Evolutionary conservation across 2,797 vertebrate genomes (phyloP), one percentile per base, ranked within the genome.

Genomic region (Tenualosa ilisha): DNA sequence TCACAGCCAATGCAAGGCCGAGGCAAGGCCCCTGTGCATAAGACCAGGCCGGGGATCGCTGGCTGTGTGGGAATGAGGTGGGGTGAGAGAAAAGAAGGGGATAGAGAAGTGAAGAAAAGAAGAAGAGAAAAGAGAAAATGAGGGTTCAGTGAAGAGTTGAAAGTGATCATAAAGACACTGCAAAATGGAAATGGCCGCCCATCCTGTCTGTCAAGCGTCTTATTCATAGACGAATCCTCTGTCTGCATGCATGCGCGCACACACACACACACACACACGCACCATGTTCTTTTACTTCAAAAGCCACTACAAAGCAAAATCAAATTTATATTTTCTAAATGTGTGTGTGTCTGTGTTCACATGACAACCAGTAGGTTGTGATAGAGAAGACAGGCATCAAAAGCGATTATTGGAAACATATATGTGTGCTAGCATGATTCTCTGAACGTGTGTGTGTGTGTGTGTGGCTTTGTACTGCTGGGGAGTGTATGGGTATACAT

Each of bases 1-100:
- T 92, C 88, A 89, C 50, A 84, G 79, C 75, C 53, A 26, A 24
- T 37, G 13, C 43, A 75, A 50, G 24, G 49, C 82, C 24, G 85
- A 82, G 17, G 50, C 46, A 31, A 49, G 20, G 56, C 65, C 65
- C 65, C 26, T 6, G 31, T 31, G 65, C 65, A 72, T 72, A 15
- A 72, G 26, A 72, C 65, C 65, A 3, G 31, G 65, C 65, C 26
- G 31, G 13, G 31, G 65, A 72, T 72, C 65, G 15, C 31, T 72
- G 13, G 12, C 65, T 37, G 26, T 72, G 26, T 72, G 26, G 31
- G 65, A 72, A 72, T 72, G 65, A 68, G 26, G 26, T 72, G 26
- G 11, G 26, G 26, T 37, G 26, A 72, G 65, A 37, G 40, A 68
- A 72, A 72, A n/a, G 6, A 68, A 20, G 12, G 31, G 24, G 26